Evolutionary conservation across 2,888 invertebrate species (phyloP), one percentile per base, ranked within the genome.

Genomic region (Hydropsyche betteni): DNA sequence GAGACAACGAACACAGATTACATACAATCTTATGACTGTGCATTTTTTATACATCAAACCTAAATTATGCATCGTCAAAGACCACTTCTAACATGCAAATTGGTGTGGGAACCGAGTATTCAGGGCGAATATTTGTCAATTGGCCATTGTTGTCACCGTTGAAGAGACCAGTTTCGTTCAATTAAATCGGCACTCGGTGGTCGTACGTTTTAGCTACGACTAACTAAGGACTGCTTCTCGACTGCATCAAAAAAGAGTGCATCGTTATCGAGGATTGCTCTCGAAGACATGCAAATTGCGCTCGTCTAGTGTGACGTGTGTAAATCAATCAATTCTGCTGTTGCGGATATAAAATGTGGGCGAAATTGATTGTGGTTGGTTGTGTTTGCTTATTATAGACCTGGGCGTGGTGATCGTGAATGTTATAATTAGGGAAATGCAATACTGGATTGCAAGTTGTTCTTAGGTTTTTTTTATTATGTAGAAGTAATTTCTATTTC

Each of bases 231-330:
- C 6, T 10, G 44, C 58, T 58, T 8, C 8, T 14, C 58, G 24
- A 14, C 58, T 14, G 58, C 16, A 4, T 14, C 16, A 16, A 44
- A 24, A 24, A 44, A 55, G 72, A 69, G 50, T 72, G 52, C 69
- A 69, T 77, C 77, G 77, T 77, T 75, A 77, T 77, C 72, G 77
- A 58, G 50, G 68, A 58, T 74, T 58, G 70, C 14, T 34, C 50
- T 69, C 74, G 74, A 78, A 74, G 74, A 78, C 78, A 78, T 78
- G 78, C 78, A 76, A 78, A 78, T 78, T 76, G 76, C 58, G 16
- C 58, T 58, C 24, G 58, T 58, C 58, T 58, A 58, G 58, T 24
- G 24, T 16, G 16, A 58, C 16, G 8, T 8, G 16, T 58, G 16
- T 58, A 58, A 58, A 58, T 58, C 58, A 58, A 58, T 58, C 58